Evolutionary conservation across 1,140 invertebrate species (phyloP), one percentile per base, ranked within the genome.

Genomic region (Eufriesea mexicana): DNA sequence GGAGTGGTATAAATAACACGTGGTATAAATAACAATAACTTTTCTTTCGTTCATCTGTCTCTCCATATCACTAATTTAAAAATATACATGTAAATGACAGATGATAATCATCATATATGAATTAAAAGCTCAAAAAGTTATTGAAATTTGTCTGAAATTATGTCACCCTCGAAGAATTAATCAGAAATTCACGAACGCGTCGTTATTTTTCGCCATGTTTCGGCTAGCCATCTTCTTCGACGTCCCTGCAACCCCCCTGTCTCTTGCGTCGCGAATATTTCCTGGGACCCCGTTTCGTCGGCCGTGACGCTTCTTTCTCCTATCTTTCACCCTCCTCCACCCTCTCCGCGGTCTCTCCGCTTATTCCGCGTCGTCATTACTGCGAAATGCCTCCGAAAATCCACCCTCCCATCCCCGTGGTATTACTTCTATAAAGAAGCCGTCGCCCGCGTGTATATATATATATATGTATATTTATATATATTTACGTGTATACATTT

Each of bases 341-440:
- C 54, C 73, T 66, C 71, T 66, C 54, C 67, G 23, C 70, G 51
- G 67, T 61, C 71, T 68, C 64, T 49, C 23, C 62, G 74, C 59
- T 88, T 76, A 77, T 85, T 83, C 79, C 78, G 78, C 83, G 79
- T 84, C 87, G 88, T 88, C 86, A 87, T 91, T 89, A 91, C 83
- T 85, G 28, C 67, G 84, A 83, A 79, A 90, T 79, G 83, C 84
- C 86, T 79, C 88, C 75, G 82, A 89, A 79, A 91, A 86, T 88
- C 78, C 25, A 18, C 35, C 71, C 8, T 16, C 76, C 71, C 84
- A 18, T 20, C 5, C n/a, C 12, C 76, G 66, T 84, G 85, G 74
- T 87, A 91, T 87, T 75, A 86, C 84, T 89, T 84, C 86, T 79
- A 83, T 89, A 87, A 91, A 92, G 84, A 81, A 85, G 76, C 75